phyloP scores from a whole-genome alignment of 2,113 vertebrate species.

The Haplochromis vanheusdeni region DNA sequence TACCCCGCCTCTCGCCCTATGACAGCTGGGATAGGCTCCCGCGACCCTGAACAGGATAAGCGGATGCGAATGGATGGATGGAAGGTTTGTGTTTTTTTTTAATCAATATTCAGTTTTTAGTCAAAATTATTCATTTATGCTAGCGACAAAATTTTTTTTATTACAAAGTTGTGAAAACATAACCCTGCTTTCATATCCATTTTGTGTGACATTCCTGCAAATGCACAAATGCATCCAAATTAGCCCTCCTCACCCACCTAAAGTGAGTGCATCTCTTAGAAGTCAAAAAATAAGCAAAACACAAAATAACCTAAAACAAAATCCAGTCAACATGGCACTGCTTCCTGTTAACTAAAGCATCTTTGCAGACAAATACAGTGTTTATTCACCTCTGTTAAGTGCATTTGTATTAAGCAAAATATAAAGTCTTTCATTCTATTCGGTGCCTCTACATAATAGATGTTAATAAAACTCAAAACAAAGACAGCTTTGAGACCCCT shows the following conservation, averaged over 20 bases:
- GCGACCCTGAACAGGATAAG: too few relatives aligned
- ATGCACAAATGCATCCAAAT: not conserved
- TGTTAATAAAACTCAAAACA: not conserved
- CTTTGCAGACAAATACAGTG: not conserved
- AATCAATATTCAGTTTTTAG: not conserved
- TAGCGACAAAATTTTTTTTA: accelerated
- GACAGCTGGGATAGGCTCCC: too few relatives aligned
- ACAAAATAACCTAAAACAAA: not conserved
- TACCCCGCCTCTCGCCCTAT: too few relatives aligned
- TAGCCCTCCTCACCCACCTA: not conserved
- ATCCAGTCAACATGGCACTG: not conserved
- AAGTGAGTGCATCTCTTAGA: not conserved
- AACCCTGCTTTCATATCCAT: too few relatives aligned
- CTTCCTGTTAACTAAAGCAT: not conserved
- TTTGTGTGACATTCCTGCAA: not conserved
- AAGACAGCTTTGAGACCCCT: not conserved
- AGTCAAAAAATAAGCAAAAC: not conserved
- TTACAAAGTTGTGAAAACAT: not conserved
- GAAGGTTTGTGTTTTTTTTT: too few relatives aligned
- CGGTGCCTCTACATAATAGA: not conserved
- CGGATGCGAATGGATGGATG: too few relatives aligned
- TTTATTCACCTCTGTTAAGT: not conserved
- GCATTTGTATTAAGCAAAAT: not conserved
- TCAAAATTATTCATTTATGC: accelerated
- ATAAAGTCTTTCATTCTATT: not conserved